These are phyloP conservation scores for Donacobius atricapilla DNA, from an alignment of 2,113 vertebrate genomes.

Conservation along the genomic window DNA sequence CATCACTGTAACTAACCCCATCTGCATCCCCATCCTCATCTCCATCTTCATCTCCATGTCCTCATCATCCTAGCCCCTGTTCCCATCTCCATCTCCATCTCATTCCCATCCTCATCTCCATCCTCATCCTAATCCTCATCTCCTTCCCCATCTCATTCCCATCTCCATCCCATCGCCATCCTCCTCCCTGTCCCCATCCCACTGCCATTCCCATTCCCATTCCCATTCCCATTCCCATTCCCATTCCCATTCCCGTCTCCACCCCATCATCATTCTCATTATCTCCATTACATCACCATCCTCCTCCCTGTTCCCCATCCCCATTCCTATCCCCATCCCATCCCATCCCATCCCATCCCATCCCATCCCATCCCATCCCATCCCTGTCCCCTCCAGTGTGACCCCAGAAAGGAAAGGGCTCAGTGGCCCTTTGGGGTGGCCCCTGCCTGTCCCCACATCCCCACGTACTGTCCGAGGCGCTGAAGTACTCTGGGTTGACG, in stretches of 20 bases:
- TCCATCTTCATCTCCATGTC: no score
- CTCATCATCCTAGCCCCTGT: background rate
- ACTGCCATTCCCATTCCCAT: accelerated
- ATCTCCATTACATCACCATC: no score
- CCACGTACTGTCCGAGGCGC: slow-evolving; percentile 70
- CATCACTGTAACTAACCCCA: background rate
- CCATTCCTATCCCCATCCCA: no score
- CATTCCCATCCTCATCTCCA: no score
- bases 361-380: background rate
- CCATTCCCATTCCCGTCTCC: background rate
- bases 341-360: background rate
- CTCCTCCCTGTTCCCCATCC: background rate
- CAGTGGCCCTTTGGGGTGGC: accelerated
- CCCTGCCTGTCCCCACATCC: background rate
- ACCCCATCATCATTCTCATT: no score
- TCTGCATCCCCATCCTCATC: background rate
- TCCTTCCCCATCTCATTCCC: background rate
- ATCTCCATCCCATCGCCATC: background rate
- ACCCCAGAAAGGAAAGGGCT: no score
- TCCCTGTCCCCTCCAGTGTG: background rate
- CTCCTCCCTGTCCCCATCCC: no score
- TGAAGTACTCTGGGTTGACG: slow-evolving; percentile 81
- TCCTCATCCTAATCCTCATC: no score
- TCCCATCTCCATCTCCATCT: background rate
- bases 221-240: accelerated